phyloP scores from a whole-genome alignment of 1,140 invertebrate species.

The Coenobita brevimanus region DNA sequence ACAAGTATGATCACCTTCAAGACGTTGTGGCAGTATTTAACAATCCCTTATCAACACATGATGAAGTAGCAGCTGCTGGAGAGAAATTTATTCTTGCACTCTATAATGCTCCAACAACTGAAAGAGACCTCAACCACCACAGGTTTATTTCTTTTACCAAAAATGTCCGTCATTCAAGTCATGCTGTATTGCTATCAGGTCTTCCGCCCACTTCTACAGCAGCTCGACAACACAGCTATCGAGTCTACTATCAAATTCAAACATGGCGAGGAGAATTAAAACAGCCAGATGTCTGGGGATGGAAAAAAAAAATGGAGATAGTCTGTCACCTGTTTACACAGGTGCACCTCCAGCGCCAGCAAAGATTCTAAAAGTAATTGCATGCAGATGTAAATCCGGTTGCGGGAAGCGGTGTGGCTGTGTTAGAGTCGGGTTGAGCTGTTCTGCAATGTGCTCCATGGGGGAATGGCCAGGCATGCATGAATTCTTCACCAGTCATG shows the following conservation, averaged over 20 bases:
- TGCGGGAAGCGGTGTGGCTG: too few species aligned
- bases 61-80: slow-evolving; percentile 15
- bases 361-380: slow-evolving; percentile 1
- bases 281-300: slow-evolving; percentile 22
- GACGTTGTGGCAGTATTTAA: slow-evolving; percentile 23
- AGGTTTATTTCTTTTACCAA: slow-evolving; percentile 19
- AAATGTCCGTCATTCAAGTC: slow-evolving; percentile 13
- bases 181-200: not conserved
- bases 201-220: slow-evolving; percentile 23
- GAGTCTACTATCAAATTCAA: slow-evolving; percentile 18
- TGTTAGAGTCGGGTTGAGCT: too few species aligned
- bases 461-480: too few species aligned
- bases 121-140: slow-evolving; percentile 22
- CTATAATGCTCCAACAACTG: slow-evolving; percentile 13
- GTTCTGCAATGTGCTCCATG: too few species aligned
- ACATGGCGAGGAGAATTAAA: not conserved
- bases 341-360: not conserved
- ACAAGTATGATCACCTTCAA: slow-evolving; percentile 22
- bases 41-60: slow-evolving; percentile 14
- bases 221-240: slow-evolving; percentile 31
- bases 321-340: not conserved
- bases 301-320: not conserved
- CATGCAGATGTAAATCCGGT: slow-evolving; percentile 17
- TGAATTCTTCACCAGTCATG: too few species aligned
- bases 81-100: not conserved